Evolutionary conservation across 1,140 invertebrate genomes (phyloP).

Genomic region (Conus ventricosus): DNA sequence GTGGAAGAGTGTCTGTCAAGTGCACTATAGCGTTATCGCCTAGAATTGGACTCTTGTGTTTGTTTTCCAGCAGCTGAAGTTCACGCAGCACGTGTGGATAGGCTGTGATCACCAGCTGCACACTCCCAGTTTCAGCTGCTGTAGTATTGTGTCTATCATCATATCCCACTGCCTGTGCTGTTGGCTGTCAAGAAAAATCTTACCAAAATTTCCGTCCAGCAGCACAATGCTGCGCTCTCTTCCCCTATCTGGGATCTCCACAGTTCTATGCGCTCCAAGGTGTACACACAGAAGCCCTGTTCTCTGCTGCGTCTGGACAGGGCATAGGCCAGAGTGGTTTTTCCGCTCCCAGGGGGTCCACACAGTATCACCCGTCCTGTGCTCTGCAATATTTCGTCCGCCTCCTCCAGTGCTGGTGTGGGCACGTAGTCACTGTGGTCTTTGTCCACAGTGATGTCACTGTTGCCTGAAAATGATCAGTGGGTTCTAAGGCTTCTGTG

Average conservation of each 20-base stretch:
- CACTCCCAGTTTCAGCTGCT: not conserved
- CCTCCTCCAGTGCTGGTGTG: not conserved
- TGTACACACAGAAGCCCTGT: not conserved
- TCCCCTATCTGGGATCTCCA: not conserved
- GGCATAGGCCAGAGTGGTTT: conserved; percentile 19
- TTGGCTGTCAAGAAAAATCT: not conserved
- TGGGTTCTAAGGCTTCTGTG: too few relatives aligned
- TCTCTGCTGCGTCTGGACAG: not conserved
- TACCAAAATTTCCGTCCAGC: conserved; percentile 25
- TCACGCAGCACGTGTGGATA: conserved; percentile 32
- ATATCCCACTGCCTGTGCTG: not conserved
- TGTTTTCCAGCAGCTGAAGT: not conserved
- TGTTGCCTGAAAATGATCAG: too few relatives aligned
- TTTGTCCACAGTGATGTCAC: too few relatives aligned
- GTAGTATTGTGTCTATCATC: not conserved
- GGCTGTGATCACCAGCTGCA: conserved; percentile 10
- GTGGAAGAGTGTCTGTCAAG: not conserved
- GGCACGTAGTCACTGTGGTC: too few relatives aligned
- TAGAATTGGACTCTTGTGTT: not conserved
- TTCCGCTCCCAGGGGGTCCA: conserved; percentile 10
- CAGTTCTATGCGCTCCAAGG: not conserved
- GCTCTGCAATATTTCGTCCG: not conserved
- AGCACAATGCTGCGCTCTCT: not conserved
- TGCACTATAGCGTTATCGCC: not conserved
- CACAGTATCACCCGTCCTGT: not conserved